A percentile compares a stretch with the other conserved stretches of the same genome.
These are phyloP conservation scores for Tragopan temminckii DNA, from an alignment of 2,797 vertebrate genomes.

Conservation along the genomic window DNA sequence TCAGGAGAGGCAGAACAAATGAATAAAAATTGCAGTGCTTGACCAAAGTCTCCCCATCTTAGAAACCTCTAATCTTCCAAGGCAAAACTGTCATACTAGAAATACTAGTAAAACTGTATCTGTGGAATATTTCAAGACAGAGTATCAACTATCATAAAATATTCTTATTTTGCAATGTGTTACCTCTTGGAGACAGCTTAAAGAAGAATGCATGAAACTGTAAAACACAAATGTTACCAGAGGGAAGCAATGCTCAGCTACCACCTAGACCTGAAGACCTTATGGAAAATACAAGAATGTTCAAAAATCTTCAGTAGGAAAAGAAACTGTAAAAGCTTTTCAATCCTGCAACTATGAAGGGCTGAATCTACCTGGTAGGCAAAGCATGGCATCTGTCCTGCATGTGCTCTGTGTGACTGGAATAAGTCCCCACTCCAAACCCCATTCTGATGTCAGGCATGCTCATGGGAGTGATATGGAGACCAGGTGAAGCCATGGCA, in stretches of 20 bases:
- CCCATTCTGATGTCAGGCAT: not conserved
- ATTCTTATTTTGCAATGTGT: not conserved
- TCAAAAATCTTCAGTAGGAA: not conserved
- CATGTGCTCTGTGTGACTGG: not conserved
- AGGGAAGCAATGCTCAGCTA: not conserved
- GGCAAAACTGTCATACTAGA: not conserved
- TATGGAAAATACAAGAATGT: not conserved
- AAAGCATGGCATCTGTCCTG: not conserved
- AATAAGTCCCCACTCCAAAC: not conserved
- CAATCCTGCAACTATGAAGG: not conserved
- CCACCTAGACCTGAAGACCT: not conserved
- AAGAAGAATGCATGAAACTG: not conserved
- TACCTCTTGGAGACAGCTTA: not conserved
- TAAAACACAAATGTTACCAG: rapidly evolving
- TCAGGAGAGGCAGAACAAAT: not conserved
- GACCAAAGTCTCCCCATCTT: not conserved
- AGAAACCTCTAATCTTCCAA: not conserved
- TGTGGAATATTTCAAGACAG: not conserved
- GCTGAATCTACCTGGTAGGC: not conserved
- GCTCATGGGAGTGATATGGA: not conserved
- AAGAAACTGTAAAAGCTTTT: not conserved
- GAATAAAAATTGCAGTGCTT: not conserved
- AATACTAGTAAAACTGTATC: not conserved
- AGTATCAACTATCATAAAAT: not conserved
- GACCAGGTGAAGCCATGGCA: not conserved